A percentile compares a stretch with the other conserved stretches of the same genome.
Evolutionary conservation across 2,797 vertebrate genomes (phyloP).

Genomic region (Platyrinchus mystaceus): DNA sequence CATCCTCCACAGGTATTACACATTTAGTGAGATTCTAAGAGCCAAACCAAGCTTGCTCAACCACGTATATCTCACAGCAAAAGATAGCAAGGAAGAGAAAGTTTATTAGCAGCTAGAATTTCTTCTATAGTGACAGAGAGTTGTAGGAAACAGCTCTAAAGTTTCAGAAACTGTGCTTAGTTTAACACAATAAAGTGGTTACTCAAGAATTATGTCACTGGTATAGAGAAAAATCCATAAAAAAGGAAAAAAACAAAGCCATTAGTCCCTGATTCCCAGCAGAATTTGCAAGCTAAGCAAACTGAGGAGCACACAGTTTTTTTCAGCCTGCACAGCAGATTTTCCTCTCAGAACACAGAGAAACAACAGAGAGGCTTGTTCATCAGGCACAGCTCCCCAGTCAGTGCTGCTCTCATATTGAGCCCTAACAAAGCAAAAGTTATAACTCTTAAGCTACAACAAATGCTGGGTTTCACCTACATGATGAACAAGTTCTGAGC

Average conservation of each 20-base stretch:
- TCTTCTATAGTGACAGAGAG: background rate
- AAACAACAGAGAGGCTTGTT: background rate
- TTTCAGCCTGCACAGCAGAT: background rate
- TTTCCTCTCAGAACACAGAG: background rate
- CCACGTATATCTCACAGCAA: background rate
- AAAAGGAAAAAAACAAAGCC: background rate
- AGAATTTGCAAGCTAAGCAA: background rate
- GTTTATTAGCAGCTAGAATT: background rate
- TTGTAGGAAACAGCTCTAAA: background rate
- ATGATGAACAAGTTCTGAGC: rapidly evolving
- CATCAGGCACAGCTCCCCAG: background rate
- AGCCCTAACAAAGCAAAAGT: background rate
- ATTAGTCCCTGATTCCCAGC: background rate
- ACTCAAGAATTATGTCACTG: background rate
- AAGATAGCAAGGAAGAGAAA: background rate
- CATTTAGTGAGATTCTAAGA: background rate
- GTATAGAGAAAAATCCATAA: background rate
- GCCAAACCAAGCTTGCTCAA: background rate
- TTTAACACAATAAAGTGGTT: background rate
- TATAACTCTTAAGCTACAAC: rapidly evolving
- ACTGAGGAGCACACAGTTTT: background rate
- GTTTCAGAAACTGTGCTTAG: background rate
- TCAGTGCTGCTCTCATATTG: rapidly evolving
- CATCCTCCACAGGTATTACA: background rate
- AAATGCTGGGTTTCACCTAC: rapidly evolving